Evolutionary conservation across 2,888 invertebrate species (phyloP), one percentile per base, ranked within the genome.

Genomic region (Autographa gamma): DNA sequence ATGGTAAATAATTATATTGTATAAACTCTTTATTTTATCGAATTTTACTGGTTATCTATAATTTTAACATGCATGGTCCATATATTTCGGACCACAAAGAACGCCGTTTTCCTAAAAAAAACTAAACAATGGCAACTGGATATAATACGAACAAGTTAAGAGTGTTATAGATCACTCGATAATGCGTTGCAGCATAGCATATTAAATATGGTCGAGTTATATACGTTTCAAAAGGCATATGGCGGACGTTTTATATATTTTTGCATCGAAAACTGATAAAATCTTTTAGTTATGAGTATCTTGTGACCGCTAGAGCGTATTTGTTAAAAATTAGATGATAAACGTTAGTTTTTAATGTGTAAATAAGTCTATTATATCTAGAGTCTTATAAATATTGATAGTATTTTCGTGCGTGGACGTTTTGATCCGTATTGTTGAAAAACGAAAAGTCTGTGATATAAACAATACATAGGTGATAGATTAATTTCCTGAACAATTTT

Each of bases 361-460:
- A 95, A 93, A 95, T 95, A 95, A 95, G 92, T 95, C 93, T 93
- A 95, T 94, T 94, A 91, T 93, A 93, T 91, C 90, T 93, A 92
- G 92, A 93, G 91, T 93, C 92, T 91, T 95, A 93, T 94, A 95
- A 92, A 93, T 95, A 95, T 93, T 93, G 93, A 92, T 93, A 94
- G 93, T 95, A 95, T 95, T 94, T 95, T 95, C 92, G 93, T 95
- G 95, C 93, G 95, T 95, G 96, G 95, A 95, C 95, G 95, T 96
- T 96, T 96, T 96, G 92, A 95, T 94, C 93, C 95, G 94, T 96
- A 95, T 95, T 95, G 95, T 95, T 96, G 94, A 95, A 95, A 96
- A 96, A 96, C 95, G 96, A 96, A 96, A 95, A 95, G 96, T 96
- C 96, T 96, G 96, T 96, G 96, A 96, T 96, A 96, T 96, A 96